A percentile compares a stretch with the other conserved stretches of the same genome.
Evolutionary conservation across 2,888 invertebrate species (phyloP).

Genomic region (Onchidella celtica): DNA sequence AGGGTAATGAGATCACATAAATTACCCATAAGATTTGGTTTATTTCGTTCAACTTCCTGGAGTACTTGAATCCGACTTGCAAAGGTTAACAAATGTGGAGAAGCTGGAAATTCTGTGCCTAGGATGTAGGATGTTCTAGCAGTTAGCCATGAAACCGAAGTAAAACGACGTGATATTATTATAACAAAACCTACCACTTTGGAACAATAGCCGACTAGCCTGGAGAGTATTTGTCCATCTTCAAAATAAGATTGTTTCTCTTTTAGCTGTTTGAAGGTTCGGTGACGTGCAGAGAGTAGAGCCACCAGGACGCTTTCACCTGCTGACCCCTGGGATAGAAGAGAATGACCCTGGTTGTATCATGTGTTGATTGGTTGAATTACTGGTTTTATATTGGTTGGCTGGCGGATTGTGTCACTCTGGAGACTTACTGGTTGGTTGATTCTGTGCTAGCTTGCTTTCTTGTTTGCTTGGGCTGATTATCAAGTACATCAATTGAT

Average conservation of each 20-base stretch:
- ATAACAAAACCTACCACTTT: constrained; percentile 78
- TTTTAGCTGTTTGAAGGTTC: constrained; percentile 71
- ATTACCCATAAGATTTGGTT: no score
- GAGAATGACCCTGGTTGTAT: background rate
- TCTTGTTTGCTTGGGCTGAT: no score
- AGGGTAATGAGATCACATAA: no score
- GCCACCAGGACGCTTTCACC: constrained; percentile 96
- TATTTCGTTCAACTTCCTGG: no score
- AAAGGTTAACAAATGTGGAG: no score
- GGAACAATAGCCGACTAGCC: constrained; percentile 89
- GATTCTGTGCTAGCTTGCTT: no score
- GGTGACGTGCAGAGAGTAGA: constrained; percentile 92
- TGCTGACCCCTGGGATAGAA: constrained; percentile 89
- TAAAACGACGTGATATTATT: no score
- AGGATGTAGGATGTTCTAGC: no score
- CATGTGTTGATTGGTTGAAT: background rate
- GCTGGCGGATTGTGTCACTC: background rate
- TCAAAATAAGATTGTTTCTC: constrained; percentile 73
- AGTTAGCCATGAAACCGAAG: no score
- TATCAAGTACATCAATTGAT: no score
- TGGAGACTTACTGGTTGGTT: background rate
- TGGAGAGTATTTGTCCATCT: constrained; percentile 93
- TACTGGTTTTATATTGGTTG: background rate
- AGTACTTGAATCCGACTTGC: no score
- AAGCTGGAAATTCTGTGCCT: no score